Base-by-base conservation (phyloP, 1,140 invertebrate genomes). In the Drosophila miranda region DNA sequence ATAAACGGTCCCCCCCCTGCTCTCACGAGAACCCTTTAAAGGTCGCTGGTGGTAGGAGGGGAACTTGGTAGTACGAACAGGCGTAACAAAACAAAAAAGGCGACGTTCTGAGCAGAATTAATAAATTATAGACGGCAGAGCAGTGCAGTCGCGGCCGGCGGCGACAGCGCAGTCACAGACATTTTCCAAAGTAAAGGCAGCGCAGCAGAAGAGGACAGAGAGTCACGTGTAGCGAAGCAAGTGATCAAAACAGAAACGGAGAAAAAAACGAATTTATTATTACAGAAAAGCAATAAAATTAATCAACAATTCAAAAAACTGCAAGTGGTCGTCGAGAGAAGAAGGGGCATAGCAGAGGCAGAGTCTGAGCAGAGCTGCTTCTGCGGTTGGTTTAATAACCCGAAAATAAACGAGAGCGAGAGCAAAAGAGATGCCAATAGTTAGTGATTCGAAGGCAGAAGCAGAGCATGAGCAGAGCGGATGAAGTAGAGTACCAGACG, bases 191-290 rank as follows among this genome's bases (percentile, higher is more conserved):
- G 72, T 66, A 64, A 66, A 68, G 75, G 63, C 63, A 13, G 51
- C 26, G 52, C 30, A 7, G 6, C 19, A 46, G 28, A 19, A 43
- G 53, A 23, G 56, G 6, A 43, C n/a, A 53, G 52, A 41, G 58
- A 63, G 72, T 42, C 71, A 75, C 71, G 72, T 75, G 71, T 68
- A 61, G 60, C 82, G 82, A 87, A 87, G 70, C 82, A 75, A 82
- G 75, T 78, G 51, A 87, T 87, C 82, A 87, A 87, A 87, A 87
- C 82, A 87, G 78, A 84, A 87, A 87, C 82, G 82, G 82, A 87
- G 78, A 84, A 87, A 80, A 86, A 86, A 86, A 87, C 82, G 78
- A 87, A 87, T 87, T 87, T 87, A 87, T 87, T 83, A 87, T 87
- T 86, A 82, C 78, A 86, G 34, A 87, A 78, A 87, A 87, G 82